Conservation (phyloP, 2,797 vertebrate species). For the Microctenopoma stevenorrisi region DNA sequence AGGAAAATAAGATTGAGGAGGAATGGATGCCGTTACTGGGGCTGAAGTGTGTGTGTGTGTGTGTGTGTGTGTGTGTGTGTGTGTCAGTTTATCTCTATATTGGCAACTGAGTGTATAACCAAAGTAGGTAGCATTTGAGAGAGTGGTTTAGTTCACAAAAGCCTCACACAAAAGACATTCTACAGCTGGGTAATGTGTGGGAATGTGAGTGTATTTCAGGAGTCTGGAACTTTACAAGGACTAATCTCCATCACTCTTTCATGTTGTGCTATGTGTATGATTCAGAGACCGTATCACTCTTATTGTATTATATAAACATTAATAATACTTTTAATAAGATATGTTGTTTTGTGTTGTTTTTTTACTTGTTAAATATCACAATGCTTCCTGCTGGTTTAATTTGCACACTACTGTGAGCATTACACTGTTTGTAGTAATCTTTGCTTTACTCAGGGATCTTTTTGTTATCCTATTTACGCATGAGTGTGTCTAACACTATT, state of each 20-base stretch:
- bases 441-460: too few species aligned
- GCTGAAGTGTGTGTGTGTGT: conserved; percentile 8
- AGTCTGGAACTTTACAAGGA: conserved; percentile 18
- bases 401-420: too few species aligned
- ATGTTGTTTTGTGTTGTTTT: too few species aligned
- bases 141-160: conserved; percentile 60
- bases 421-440: too few species aligned
- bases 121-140: conserved; percentile 46
- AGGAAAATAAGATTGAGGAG: conserved; percentile 69
- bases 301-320: background rate
- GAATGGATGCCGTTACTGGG: conserved; percentile 59
- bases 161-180: conserved; percentile 56
- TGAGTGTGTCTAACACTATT: too few species aligned
- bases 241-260: conserved; percentile 20
- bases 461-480: too few species aligned
- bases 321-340: background rate
- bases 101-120: conserved; percentile 45
- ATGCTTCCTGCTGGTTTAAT: too few species aligned
- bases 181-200: conserved; percentile 35
- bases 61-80: conserved; percentile 30
- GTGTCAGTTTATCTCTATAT: conserved; percentile 33
- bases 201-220: conserved; percentile 32
- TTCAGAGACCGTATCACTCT: conserved; percentile 4
- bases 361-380: too few species aligned
- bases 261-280: conserved; percentile 5